Evolutionary conservation across 2,888 invertebrate genomes (phyloP).

Genomic region (Plebejus anna): DNA sequence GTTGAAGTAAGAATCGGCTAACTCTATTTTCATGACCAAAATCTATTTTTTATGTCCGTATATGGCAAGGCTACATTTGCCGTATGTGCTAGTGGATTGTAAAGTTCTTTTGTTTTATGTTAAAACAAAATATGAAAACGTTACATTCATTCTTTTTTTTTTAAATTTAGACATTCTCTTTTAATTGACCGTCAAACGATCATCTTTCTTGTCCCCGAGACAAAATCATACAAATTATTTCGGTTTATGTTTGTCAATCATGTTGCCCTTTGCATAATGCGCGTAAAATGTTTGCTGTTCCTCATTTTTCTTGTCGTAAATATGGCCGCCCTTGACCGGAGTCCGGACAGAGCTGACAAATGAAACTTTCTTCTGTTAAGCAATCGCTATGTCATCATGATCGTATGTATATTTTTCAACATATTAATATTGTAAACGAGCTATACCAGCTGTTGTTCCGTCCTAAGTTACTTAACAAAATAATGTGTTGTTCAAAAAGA

Average conservation of each 20-base stretch:
- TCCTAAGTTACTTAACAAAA: neutral
- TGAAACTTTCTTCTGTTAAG: constrained; percentile 22
- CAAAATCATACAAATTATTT: neutral
- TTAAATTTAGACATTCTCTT: neutral
- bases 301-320: constrained; percentile 15
- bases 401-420: neutral
- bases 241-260: constrained; percentile 6
- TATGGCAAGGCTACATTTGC: too few species aligned
- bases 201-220: neutral
- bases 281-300: neutral
- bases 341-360: constrained; percentile 11
- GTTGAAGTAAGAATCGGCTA: too few species aligned
- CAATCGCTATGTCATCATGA: constrained; percentile 3
- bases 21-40: too few species aligned
- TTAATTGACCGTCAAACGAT: neutral
- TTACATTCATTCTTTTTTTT: neutral
- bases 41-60: too few species aligned
- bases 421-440: neutral
- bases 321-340: constrained; percentile 20
- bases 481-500: too few species aligned
- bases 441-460: neutral
- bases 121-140: too few species aligned
- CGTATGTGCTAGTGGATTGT: too few species aligned
- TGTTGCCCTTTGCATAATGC: neutral
- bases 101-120: too few species aligned